phyloP scores from a whole-genome alignment of 2,113 vertebrate genomes.

The Jaculus jaculus region DNA sequence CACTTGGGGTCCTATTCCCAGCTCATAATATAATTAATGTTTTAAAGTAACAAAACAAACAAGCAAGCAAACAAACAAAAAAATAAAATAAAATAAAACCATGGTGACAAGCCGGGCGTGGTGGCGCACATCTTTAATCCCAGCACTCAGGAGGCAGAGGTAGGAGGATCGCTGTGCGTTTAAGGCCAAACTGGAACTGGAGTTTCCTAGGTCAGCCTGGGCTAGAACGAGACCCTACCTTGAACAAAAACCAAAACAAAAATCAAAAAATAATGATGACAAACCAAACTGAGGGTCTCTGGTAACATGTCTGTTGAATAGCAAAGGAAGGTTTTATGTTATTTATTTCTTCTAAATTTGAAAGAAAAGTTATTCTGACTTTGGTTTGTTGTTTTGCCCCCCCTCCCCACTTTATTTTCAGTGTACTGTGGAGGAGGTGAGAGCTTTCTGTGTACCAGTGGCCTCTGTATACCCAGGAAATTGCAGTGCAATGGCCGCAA shows the following conservation, averaged over 20 bases:
- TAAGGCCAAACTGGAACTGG: too few relatives aligned
- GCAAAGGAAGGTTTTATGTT: not conserved
- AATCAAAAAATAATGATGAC: not conserved
- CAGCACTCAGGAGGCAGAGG: too few relatives aligned
- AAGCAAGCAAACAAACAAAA: too few relatives aligned
- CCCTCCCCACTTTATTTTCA: slow-evolving; percentile 62
- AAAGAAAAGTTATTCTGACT: slow-evolving; percentile 4
- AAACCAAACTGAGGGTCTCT: not conserved
- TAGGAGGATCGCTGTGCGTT: too few relatives aligned
- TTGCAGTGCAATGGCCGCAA: slow-evolving; percentile 96
- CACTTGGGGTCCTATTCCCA: not conserved
- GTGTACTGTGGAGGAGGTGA: slow-evolving; percentile 87
- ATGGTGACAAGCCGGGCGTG: too few relatives aligned
- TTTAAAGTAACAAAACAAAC: not conserved
- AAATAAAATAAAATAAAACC: too few relatives aligned
- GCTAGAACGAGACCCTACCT: too few relatives aligned
- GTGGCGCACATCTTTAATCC: too few relatives aligned
- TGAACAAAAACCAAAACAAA: not conserved
- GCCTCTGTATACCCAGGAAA: slow-evolving; percentile 91
- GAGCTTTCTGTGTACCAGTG: slow-evolving; percentile 91
- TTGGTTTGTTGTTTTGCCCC: fast-evolving
- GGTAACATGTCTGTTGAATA: not conserved
- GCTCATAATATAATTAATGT: not conserved
- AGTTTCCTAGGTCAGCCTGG: too few relatives aligned
- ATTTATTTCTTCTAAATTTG: not conserved